Evolutionary conservation across 2,113 vertebrate species (phyloP).

Genomic region (Sebastes schlegelii): DNA sequence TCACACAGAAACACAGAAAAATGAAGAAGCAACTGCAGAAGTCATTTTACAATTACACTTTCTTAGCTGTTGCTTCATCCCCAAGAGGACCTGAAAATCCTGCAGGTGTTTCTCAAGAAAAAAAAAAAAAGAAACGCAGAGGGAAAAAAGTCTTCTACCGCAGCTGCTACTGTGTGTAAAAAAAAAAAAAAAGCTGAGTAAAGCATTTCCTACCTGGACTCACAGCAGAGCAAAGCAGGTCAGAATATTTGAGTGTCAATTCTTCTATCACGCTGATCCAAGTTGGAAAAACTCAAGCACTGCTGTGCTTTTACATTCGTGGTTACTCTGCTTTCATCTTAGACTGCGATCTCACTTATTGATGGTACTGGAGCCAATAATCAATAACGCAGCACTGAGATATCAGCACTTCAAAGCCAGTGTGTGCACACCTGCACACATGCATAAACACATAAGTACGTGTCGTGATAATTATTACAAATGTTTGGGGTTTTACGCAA

Average conservation of each 20-base stretch:
- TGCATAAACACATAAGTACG: background rate
- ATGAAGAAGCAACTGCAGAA: background rate
- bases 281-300: constrained; percentile 47
- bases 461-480: background rate
- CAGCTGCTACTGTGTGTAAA: background rate
- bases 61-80: background rate
- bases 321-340: constrained; percentile 32
- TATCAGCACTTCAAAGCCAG: constrained; percentile 22
- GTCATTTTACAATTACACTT: background rate
- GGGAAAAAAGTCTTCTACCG: background rate
- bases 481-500: background rate
- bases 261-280: constrained; percentile 14
- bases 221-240: constrained; percentile 21
- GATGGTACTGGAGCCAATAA: constrained; percentile 17
- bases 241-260: constrained; percentile 32
- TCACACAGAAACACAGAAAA: background rate
- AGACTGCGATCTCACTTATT: constrained; percentile 17
- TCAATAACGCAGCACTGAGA: constrained; percentile 21
- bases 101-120: background rate
- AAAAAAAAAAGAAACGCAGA: background rate
- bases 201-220: constrained; percentile 14
- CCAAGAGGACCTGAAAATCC: constrained; percentile 10
- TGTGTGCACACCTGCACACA: background rate
- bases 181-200: constrained; percentile 14
- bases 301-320: constrained; percentile 21